phyloP scores from a whole-genome alignment of 1,140 invertebrate species.

The Heliconius congener region DNA sequence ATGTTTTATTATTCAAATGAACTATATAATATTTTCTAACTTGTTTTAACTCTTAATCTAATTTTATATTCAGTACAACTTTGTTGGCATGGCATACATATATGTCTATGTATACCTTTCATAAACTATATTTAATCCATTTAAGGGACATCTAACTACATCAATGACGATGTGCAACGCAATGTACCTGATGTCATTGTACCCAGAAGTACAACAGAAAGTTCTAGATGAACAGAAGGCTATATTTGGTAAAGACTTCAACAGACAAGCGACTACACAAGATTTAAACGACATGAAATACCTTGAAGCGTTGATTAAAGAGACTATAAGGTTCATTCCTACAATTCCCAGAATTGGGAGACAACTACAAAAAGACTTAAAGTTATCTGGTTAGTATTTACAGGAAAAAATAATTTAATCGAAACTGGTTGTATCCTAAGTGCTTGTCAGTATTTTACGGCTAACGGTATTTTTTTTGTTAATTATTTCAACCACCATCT shows the following conservation, averaged over 20 bases:
- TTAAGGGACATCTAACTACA: constrained; percentile 53
- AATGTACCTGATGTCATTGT: constrained; percentile 47
- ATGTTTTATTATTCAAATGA: not conserved
- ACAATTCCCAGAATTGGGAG: constrained; percentile 54
- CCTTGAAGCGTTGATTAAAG: constrained; percentile 53
- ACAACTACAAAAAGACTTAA: constrained; percentile 29
- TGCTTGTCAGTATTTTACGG: no score
- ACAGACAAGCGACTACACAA: constrained; percentile 42
- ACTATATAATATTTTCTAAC: no score
- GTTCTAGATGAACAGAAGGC: constrained; percentile 51
- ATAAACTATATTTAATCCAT: not conserved
- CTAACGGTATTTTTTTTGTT: no score
- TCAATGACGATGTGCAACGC: constrained; percentile 52
- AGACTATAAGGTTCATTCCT: constrained; percentile 50
- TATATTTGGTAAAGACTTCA: constrained; percentile 43
- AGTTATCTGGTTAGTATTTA: constrained; percentile 25
- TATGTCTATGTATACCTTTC: not conserved
- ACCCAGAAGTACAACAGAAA: constrained; percentile 51
- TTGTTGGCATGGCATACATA: not conserved
- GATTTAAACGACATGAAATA: constrained; percentile 55
- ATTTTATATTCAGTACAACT: no score
- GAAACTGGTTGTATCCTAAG: no score
- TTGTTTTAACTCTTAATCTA: no score
- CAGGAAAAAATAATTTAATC: not conserved
- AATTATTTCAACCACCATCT: not conserved